phyloP scores from a whole-genome alignment of 2,113 vertebrate genomes.

The Phoenicopterus ruber region DNA sequence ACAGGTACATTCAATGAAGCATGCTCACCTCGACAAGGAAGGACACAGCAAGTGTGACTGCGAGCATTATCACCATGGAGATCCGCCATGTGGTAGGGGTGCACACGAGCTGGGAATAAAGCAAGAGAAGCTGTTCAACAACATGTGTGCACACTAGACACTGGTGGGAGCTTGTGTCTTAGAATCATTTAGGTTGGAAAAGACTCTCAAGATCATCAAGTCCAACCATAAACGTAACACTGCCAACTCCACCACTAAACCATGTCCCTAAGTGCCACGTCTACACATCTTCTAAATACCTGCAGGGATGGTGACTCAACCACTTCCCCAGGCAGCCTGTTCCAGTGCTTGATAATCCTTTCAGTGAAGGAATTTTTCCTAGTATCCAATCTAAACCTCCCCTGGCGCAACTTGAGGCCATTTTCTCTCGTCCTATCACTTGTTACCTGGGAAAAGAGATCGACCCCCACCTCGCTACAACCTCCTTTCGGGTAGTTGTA shows the following conservation, averaged over 20 bases:
- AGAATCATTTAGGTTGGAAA: not conserved
- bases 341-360: not conserved
- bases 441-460: not conserved
- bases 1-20: not conserved
- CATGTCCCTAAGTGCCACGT: not conserved
- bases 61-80: constrained; percentile 71
- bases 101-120: constrained; percentile 68
- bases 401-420: not conserved
- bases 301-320: not conserved
- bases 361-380: not conserved
- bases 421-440: not conserved
- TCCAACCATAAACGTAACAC: not conserved
- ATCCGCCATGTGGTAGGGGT: constrained; percentile 71
- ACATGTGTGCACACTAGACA: not conserved
- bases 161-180: not conserved
- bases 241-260: not conserved
- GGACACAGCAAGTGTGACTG: constrained; percentile 66
- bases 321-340: not conserved
- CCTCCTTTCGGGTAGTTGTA: not conserved
- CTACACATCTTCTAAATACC: not conserved
- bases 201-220: not conserved
- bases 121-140: not conserved
- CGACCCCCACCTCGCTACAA: accelerated
- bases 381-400: not conserved
- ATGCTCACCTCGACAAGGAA: constrained; percentile 71